These are phyloP conservation scores for Agapetus fuscipes DNA, from an alignment of 2,888 invertebrate species.

Conservation along the genomic window DNA sequence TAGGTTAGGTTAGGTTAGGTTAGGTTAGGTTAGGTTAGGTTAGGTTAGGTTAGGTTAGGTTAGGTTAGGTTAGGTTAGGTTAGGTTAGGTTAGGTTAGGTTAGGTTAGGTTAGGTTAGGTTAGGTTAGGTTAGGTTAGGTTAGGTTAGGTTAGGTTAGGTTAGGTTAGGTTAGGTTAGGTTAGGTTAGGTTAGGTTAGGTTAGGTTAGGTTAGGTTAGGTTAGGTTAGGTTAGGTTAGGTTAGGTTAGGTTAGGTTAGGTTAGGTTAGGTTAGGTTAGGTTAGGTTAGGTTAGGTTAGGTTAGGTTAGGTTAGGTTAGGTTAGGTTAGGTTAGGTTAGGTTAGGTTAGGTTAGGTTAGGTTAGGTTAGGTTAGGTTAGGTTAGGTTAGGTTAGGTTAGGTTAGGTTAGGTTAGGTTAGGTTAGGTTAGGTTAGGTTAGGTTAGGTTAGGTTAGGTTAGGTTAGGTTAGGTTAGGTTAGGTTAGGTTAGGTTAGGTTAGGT, in stretches of 20 bases:
- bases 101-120: too few species aligned
- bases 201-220: conserved; percentile 19
- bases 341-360: conserved; percentile 23
- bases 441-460: too few species aligned
- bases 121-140: conserved; percentile 9
- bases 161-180: conserved; percentile 11
- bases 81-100: conserved; percentile 1
- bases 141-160: conserved; percentile 9
- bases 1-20: conserved; percentile 11
- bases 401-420: conserved; percentile 24
- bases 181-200: conserved; percentile 11
- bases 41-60: conserved; percentile 7
- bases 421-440: conserved; percentile 25
- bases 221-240: conserved; percentile 23
- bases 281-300: conserved; percentile 23
- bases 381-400: conserved; percentile 23
- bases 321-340: conserved; percentile 22
- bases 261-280: conserved; percentile 24
- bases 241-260: too few species aligned
- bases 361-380: conserved; percentile 23
- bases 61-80: conserved; percentile 5
- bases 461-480: conserved; percentile 26
- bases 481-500: conserved; percentile 23
- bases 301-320: conserved; percentile 22
- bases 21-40: conserved; percentile 12